These are phyloP conservation scores for Hydrochoerus hydrochaeris DNA, from an alignment of 2,113 vertebrate genomes.

Conservation along the genomic window DNA sequence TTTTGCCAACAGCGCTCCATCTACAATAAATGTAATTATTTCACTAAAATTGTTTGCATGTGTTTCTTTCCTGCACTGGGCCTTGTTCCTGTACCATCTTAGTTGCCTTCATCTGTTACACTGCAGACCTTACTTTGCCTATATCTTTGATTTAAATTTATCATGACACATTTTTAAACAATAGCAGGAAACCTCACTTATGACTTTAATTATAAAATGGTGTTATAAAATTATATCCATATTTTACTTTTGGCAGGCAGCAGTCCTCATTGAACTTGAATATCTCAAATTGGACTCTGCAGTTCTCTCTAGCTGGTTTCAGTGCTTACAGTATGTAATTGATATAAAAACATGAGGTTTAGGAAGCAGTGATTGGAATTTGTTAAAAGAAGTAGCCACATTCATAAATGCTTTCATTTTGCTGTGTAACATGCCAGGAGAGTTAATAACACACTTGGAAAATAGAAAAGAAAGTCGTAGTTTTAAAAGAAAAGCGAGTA, in stretches of 20 bases:
- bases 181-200: slow-evolving; percentile 92
- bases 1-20: slow-evolving; percentile 87
- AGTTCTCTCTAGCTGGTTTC: slow-evolving; percentile 87
- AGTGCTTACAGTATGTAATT: slow-evolving; percentile 89
- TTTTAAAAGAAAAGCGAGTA: slow-evolving; percentile 84
- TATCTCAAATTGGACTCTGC: slow-evolving; percentile 85
- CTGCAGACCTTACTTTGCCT: slow-evolving; percentile 83
- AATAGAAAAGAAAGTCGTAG: slow-evolving; percentile 82
- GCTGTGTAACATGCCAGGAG: slow-evolving; percentile 86
- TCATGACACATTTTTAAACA: slow-evolving; percentile 91
- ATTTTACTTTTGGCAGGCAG: slow-evolving; percentile 88
- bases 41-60: slow-evolving; percentile 89
- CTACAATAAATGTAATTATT: slow-evolving; percentile 89
- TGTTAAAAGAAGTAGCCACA: slow-evolving; percentile 91
- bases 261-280: slow-evolving; percentile 83
- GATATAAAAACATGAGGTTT: slow-evolving; percentile 89
- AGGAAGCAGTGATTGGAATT: slow-evolving; percentile 90
- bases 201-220: slow-evolving; percentile 92
- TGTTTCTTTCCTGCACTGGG: slow-evolving; percentile 83
- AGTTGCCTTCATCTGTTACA: slow-evolving; percentile 84
- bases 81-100: slow-evolving; percentile 83
- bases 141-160: slow-evolving; percentile 89
- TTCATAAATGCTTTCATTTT: slow-evolving; percentile 88
- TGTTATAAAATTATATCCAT: slow-evolving; percentile 93
- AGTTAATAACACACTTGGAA: slow-evolving; percentile 87